Percentiles rank a stretch among this genome's conserved stretches.
phyloP scores from a whole-genome alignment of 1,140 invertebrate genomes.

The Scaptomyza pallida region DNA sequence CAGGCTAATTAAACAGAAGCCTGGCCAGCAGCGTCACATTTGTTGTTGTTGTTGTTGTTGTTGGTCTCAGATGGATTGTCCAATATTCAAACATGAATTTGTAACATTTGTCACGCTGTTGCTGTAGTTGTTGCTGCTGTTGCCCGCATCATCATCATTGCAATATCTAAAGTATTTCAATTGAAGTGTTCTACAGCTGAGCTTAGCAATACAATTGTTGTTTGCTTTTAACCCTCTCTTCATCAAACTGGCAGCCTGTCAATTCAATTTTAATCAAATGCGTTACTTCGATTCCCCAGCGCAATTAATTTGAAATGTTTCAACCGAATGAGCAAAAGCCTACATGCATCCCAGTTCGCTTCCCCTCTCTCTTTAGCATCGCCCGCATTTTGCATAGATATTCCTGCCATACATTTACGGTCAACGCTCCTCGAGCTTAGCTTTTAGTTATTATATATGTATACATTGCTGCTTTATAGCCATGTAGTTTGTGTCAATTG shows the following conservation, averaged over 20 bases:
- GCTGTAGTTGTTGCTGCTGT: no score
- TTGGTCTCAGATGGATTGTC: constrained; percentile 27
- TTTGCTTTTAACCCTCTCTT: constrained; percentile 25
- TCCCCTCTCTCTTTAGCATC: not conserved
- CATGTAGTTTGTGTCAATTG: constrained; percentile 73
- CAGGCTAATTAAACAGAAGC: constrained; percentile 34
- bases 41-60: no score
- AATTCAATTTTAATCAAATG: constrained; percentile 82
- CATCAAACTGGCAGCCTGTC: constrained; percentile 46
- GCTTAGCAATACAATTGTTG: constrained; percentile 31
- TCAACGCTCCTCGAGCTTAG: constrained; percentile 49
- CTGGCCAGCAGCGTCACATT: not conserved
- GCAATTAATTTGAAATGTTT: constrained; percentile 83
- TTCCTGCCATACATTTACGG: constrained; percentile 45
- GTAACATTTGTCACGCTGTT: constrained; percentile 8
- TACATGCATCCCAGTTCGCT: constrained; percentile 1
- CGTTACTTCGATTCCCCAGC: constrained; percentile 76
- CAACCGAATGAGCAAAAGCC: constrained; percentile 53
- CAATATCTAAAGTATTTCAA: constrained; percentile 29
- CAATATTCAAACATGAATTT: constrained; percentile 67
- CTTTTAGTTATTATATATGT: constrained; percentile 4
- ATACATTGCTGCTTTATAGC: constrained; percentile 2
- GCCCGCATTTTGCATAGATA: constrained; percentile 26
- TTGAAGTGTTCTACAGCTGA: constrained; percentile 35
- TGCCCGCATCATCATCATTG: constrained; percentile 53